Percentiles rank a stretch among this genome's conserved stretches.
These are phyloP conservation scores for Pocillopora grandis DNA, from an alignment of 92 coral and sea anemone genomes.

Conservation along the genomic window DNA sequence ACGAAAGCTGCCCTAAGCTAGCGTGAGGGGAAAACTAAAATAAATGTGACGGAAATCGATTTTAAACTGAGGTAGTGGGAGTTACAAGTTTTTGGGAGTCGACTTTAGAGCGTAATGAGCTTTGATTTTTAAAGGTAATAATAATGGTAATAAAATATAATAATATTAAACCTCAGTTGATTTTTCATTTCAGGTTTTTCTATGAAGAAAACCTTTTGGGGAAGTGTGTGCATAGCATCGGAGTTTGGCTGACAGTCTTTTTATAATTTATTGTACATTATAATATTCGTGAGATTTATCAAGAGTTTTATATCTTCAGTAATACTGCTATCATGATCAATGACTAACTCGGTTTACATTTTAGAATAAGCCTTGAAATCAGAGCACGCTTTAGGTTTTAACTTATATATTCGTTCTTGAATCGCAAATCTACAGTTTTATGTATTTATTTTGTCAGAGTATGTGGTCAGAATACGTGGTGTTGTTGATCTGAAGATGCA, in stretches of 20 bases:
- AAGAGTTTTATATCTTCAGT: slow-evolving; percentile 17
- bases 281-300: slow-evolving; percentile 21
- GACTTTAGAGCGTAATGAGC: no score
- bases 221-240: neutral
- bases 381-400: neutral
- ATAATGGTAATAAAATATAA: no score
- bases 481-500: neutral
- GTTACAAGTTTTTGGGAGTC: no score
- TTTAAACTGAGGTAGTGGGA: no score
- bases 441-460: slow-evolving; percentile 24
- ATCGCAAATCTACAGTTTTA: slow-evolving; percentile 10
- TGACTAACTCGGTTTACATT: neutral
- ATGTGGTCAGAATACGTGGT: neutral
- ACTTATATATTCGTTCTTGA: neutral
- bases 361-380: neutral
- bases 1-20: no score
- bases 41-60: no score
- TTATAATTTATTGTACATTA: slow-evolving; percentile 31
- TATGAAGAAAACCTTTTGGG: neutral
- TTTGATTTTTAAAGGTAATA: no score
- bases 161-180: neutral
- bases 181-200: slow-evolving; percentile 7
- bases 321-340: neutral
- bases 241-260: slow-evolving; percentile 3
- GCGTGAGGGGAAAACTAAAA: no score